A percentile compares a stretch with the other conserved stretches of the same genome.
These are phyloP conservation scores for Brachyalestes nurse DNA, from an alignment of 2,797 vertebrate species.

Conservation along the genomic window DNA sequence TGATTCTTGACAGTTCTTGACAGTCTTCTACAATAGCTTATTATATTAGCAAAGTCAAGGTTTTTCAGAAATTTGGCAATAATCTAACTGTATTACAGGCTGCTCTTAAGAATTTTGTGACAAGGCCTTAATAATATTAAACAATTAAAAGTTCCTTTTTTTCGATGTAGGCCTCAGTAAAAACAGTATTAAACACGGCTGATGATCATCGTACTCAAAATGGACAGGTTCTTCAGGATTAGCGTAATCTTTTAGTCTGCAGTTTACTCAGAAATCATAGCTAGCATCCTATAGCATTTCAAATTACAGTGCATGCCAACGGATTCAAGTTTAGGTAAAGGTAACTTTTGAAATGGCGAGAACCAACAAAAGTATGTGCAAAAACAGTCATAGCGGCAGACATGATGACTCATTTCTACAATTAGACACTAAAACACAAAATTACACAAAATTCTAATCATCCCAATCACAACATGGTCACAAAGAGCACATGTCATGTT, in stretches of 20 bases:
- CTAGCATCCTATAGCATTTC: background rate
- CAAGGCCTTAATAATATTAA: background rate
- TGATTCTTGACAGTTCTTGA: background rate
- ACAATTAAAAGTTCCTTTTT: background rate
- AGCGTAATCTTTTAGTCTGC: background rate
- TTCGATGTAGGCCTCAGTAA: background rate
- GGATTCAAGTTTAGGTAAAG: constrained; percentile 7
- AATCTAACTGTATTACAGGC: background rate
- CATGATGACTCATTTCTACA: background rate
- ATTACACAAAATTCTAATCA: background rate
- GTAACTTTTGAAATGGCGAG: background rate
- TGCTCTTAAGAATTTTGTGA: background rate
- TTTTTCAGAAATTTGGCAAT: background rate
- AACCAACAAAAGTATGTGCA: background rate
- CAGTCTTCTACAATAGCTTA: background rate
- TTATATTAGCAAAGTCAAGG: background rate
- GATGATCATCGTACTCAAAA: background rate
- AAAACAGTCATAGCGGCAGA: background rate
- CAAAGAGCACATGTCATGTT: background rate
- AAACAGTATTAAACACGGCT: background rate
- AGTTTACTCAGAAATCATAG: background rate
- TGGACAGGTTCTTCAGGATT: background rate
- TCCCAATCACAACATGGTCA: background rate
- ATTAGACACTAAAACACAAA: background rate
- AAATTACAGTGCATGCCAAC: constrained; percentile 9